phyloP scores from a whole-genome alignment of 1,140 invertebrate species.

The Cotesia glomerata region DNA sequence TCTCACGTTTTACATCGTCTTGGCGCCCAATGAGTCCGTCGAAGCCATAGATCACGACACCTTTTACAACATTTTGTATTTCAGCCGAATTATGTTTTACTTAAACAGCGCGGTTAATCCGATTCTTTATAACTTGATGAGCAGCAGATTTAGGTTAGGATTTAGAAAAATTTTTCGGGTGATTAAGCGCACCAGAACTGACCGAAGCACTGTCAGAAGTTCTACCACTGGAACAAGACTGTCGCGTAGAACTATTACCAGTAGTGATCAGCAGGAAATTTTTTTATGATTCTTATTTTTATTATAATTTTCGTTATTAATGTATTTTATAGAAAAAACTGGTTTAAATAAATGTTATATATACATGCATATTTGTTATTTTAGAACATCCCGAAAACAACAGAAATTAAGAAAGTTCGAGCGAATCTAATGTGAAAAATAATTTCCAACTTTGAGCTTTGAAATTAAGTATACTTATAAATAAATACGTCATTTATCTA shows the following conservation, averaged over 20 bases:
- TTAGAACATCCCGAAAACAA: too few relatives aligned
- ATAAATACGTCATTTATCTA: too few relatives aligned
- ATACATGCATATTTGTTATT: too few relatives aligned
- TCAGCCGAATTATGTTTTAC: slow-evolving; percentile 85
- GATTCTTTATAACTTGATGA: slow-evolving; percentile 84
- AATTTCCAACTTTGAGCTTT: too few relatives aligned
- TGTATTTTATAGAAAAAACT: too few relatives aligned
- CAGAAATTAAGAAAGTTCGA: too few relatives aligned
- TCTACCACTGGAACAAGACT: slow-evolving; percentile 56
- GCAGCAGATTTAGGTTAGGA: slow-evolving; percentile 81
- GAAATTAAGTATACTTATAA: too few relatives aligned
- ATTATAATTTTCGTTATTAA: too few relatives aligned
- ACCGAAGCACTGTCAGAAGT: slow-evolving; percentile 61
- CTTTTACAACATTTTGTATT: slow-evolving; percentile 81
- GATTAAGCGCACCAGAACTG: slow-evolving; percentile 53
- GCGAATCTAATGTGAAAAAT: too few relatives aligned
- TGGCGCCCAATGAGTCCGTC: slow-evolving; percentile 68
- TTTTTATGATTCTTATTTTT: slow-evolving; percentile 43
- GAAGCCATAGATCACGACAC: slow-evolving; percentile 71
- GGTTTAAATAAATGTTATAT: too few relatives aligned
- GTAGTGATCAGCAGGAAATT: slow-evolving; percentile 55
- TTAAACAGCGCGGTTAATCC: slow-evolving; percentile 86
- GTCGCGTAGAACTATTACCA: slow-evolving; percentile 56
- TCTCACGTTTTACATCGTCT: slow-evolving; percentile 80
- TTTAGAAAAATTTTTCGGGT: slow-evolving; percentile 72